Evolutionary conservation across 2,888 invertebrate species (phyloP).

Genomic region (Hirtodrosophila cameraria): DNA sequence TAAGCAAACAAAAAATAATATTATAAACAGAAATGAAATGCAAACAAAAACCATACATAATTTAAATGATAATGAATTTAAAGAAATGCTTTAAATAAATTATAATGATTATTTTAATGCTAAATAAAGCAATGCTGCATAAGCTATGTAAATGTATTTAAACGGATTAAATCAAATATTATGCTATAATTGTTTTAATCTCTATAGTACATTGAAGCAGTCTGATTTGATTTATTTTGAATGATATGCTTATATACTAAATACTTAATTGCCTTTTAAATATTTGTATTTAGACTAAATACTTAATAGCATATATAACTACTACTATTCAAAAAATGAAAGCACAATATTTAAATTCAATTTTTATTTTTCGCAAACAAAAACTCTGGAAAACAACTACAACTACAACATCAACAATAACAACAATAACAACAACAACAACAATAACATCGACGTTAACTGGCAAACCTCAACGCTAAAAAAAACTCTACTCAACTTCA

Average conservation of each 20-base stretch:
- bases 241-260: slow-evolving; percentile 10
- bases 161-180: slow-evolving; percentile 2
- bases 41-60: neutral
- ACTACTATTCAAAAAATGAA: slow-evolving; percentile 24
- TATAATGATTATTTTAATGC: neutral
- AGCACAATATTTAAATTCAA: slow-evolving; percentile 69
- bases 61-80: neutral
- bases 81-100: slow-evolving; percentile 12
- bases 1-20: neutral
- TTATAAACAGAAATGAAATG: neutral
- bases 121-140: slow-evolving; percentile 1
- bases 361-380: slow-evolving; percentile 69
- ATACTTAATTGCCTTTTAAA: slow-evolving; percentile 20
- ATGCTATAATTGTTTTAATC: slow-evolving; percentile 10
- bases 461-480: slow-evolving; percentile 60
- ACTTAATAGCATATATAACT: slow-evolving; percentile 26
- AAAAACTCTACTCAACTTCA: slow-evolving; percentile 56
- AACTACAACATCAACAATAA: slow-evolving; percentile 40
- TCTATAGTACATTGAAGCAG: slow-evolving; percentile 7
- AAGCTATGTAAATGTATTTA: slow-evolving; percentile 16
- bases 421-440: slow-evolving; percentile 34
- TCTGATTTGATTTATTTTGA: slow-evolving; percentile 14
- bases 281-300: slow-evolving; percentile 24
- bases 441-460: slow-evolving; percentile 45
- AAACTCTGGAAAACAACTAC: slow-evolving; percentile 56